phyloP scores from a whole-genome alignment of 2,113 vertebrate species.

The Xiphophorus maculatus region DNA sequence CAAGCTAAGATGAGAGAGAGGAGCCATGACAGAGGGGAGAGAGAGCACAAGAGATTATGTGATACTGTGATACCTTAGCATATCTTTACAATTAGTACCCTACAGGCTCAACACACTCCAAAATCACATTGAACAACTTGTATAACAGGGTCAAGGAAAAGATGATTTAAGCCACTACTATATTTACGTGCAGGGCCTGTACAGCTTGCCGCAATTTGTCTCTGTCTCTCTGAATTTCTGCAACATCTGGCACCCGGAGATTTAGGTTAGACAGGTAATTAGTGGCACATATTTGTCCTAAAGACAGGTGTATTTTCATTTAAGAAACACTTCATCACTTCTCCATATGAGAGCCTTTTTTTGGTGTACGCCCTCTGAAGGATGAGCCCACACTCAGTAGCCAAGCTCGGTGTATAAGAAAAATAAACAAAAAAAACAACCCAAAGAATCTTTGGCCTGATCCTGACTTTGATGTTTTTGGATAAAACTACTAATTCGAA shows the following conservation, averaged over 20 bases:
- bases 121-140: slow-evolving; percentile 79
- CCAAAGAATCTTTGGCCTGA: not conserved
- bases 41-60: slow-evolving; percentile 61
- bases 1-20: slow-evolving; percentile 46
- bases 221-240: slow-evolving; percentile 82
- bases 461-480: slow-evolving; percentile 11
- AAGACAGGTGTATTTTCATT: slow-evolving; percentile 87
- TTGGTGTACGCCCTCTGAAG: slow-evolving; percentile 49
- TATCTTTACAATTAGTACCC: slow-evolving; percentile 80
- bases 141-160: slow-evolving; percentile 85
- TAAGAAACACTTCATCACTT: slow-evolving; percentile 83
- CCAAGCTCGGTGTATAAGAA: slow-evolving; percentile 4
- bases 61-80: slow-evolving; percentile 72
- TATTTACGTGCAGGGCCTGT: slow-evolving; percentile 80
- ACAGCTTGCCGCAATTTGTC: slow-evolving; percentile 79
- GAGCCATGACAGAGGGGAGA: slow-evolving; percentile 15
- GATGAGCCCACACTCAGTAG: slow-evolving; percentile 33
- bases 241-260: slow-evolving; percentile 86
- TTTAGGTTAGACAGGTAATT: slow-evolving; percentile 88
- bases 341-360: slow-evolving; percentile 58
- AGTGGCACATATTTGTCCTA: slow-evolving; percentile 84
- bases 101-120: slow-evolving; percentile 58
- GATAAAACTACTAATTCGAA: slow-evolving; percentile 7
- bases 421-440: not conserved
- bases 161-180: slow-evolving; percentile 83